phyloP scores from a whole-genome alignment of 1,140 invertebrate genomes.

The Heliothis subflexa region DNA sequence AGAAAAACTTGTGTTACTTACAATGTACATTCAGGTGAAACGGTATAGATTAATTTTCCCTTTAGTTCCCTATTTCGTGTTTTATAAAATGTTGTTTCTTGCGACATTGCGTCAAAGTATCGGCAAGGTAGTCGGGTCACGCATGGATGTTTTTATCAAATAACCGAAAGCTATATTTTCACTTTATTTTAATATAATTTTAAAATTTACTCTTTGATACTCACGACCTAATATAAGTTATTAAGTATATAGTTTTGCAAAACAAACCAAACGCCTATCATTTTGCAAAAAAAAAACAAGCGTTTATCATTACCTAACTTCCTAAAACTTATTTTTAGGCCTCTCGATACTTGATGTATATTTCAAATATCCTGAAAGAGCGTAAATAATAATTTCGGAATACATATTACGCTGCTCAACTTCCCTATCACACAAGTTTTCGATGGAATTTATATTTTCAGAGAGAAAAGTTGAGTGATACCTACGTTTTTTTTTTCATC shows the following conservation, averaged over 20 bases:
- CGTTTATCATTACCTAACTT: too few species aligned
- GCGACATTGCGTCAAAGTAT: too few species aligned
- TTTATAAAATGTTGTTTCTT: too few species aligned
- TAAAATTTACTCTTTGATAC: too few species aligned
- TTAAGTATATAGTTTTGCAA: too few species aligned
- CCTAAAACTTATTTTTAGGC: too few species aligned
- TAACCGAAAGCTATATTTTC: not conserved
- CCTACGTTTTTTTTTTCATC: conserved; percentile 35
- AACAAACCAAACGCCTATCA: not conserved
- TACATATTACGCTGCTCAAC: conserved; percentile 38
- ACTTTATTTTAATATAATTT: too few species aligned
- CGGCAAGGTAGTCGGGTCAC: not conserved
- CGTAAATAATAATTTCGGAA: not conserved
- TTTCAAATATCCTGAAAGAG: not conserved
- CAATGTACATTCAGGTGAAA: not conserved
- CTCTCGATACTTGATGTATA: not conserved
- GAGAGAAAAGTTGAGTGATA: conserved; percentile 9
- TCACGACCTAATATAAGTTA: too few species aligned
- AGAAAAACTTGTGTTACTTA: not conserved
- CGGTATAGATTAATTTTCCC: too few species aligned
- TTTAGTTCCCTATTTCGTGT: too few species aligned
- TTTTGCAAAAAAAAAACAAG: conserved; percentile 1
- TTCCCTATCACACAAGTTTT: conserved; percentile 27
- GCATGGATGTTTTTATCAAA: not conserved
- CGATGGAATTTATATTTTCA: conserved; percentile 23